Evolutionary conservation across 1,140 invertebrate genomes (phyloP).

Genomic region (Drosophila equinoxialis): DNA sequence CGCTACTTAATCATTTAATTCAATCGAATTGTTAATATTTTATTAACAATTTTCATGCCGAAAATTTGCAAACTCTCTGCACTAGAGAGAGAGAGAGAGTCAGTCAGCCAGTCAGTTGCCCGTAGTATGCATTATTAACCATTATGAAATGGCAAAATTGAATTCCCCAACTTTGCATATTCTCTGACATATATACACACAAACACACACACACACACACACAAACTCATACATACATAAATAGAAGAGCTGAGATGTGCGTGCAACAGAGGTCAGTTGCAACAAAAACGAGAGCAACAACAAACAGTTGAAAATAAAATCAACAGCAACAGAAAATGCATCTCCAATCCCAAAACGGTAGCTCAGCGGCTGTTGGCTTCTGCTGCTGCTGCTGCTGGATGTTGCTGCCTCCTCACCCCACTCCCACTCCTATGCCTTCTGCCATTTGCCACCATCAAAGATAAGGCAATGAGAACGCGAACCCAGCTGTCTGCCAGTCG

Average conservation of each 20-base stretch:
- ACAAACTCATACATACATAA: neutral
- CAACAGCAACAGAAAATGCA: conserved; percentile 22
- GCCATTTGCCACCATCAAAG: conserved; percentile 23
- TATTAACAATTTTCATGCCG: conserved; percentile 8
- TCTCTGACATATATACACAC: conserved; percentile 1
- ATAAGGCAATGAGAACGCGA: conserved; percentile 18
- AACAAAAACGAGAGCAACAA: conserved; percentile 13
- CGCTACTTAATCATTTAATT: conserved; percentile 11
- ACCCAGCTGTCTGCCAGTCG: conserved; percentile 9
- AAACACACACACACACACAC: neutral
- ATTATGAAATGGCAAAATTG: conserved; percentile 30
- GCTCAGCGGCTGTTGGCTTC: conserved; percentile 4
- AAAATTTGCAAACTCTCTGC: neutral
- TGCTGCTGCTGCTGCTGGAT: neutral
- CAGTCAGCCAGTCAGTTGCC: neutral
- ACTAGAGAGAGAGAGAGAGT: neutral
- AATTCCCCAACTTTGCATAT: conserved; percentile 28
- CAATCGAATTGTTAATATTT: conserved; percentile 13
- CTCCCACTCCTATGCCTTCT: neutral
- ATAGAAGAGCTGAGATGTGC: conserved; percentile 13
- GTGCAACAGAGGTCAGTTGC: conserved; percentile 29
- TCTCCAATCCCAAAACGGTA: conserved; percentile 8
- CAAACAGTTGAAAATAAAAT: conserved; percentile 40
- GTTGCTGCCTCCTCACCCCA: neutral
- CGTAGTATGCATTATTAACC: conserved; percentile 24